phyloP scores from a whole-genome alignment of 2,113 vertebrate species.

The Lates calcarifer region DNA sequence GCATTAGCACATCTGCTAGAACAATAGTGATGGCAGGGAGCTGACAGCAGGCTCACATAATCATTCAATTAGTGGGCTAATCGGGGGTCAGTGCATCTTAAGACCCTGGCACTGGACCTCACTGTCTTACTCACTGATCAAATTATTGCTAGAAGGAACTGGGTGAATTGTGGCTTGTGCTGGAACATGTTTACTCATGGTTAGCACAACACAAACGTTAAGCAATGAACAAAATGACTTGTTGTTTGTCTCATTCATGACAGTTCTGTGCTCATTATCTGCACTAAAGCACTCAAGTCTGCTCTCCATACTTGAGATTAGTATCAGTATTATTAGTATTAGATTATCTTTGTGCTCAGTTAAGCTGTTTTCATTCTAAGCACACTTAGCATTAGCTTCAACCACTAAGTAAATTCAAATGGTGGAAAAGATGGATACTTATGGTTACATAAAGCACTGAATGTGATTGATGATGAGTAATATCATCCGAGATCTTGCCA shows the following conservation, averaged over 20 bases:
- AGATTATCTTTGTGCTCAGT: neutral
- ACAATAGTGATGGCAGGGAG: slow-evolving; percentile 55
- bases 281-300: neutral
- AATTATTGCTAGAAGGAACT: slow-evolving; percentile 43
- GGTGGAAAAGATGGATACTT: neutral
- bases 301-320: neutral
- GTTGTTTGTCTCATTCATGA: neutral
- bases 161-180: neutral
- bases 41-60: slow-evolving; percentile 46
- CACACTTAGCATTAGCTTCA: neutral
- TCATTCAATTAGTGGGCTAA: slow-evolving; percentile 60
- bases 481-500: slow-evolving; percentile 11
- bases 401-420: neutral
- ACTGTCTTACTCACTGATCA: slow-evolving; percentile 56
- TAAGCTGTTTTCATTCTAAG: neutral
- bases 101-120: slow-evolving; percentile 24
- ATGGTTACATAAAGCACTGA: neutral
- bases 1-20: slow-evolving; percentile 60
- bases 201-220: neutral
- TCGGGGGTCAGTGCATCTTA: slow-evolving; percentile 46
- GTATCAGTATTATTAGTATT: neutral
- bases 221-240: neutral
- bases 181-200: neutral
- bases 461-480: slow-evolving; percentile 12
- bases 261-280: neutral